phyloP scores from a whole-genome alignment of 2,797 vertebrate species.

The Siniperca scherzeri region DNA sequence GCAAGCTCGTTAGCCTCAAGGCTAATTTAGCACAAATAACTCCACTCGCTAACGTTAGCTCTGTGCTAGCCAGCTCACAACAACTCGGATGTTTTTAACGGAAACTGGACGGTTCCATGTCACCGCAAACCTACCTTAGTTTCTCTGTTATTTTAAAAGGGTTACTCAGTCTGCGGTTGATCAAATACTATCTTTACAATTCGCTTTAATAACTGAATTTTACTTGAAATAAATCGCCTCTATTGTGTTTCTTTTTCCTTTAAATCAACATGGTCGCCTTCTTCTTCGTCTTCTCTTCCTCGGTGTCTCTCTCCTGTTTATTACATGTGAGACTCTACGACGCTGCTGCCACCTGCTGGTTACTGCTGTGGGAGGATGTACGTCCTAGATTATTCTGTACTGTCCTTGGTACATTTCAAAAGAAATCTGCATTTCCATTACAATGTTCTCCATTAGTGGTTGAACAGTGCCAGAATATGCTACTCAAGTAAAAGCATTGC shows the following conservation, averaged over 20 bases:
- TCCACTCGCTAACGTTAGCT: constrained; percentile 65
- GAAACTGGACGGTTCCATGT: background rate
- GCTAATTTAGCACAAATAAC: constrained; percentile 63
- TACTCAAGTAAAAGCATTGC: background rate
- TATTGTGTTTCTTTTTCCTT: constrained; percentile 86
- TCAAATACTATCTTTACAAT: constrained; percentile 39
- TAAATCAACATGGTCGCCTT: constrained; percentile 88
- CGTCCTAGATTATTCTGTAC: background rate
- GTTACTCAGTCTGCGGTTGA: constrained; percentile 42
- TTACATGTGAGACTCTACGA: background rate
- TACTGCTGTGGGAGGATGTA: background rate
- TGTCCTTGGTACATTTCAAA: background rate
- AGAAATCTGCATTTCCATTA: background rate
- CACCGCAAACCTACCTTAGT: constrained; percentile 68
- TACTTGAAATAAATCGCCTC: constrained; percentile 76
- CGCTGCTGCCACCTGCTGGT: constrained; percentile 61
- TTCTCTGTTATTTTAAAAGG: constrained; percentile 49
- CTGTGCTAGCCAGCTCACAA: constrained; percentile 47
- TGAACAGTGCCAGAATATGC: background rate
- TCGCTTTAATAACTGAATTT: constrained; percentile 57
- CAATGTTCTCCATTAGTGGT: background rate
- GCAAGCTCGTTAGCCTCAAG: constrained; percentile 24
- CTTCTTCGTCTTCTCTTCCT: constrained; percentile 77
- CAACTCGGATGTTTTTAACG: constrained; percentile 52
- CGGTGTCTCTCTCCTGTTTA: constrained; percentile 55